Percentiles rank a stretch among this genome's conserved stretches.
phyloP scores from a whole-genome alignment of 2,113 vertebrate species.

The Tupaia tana region DNA sequence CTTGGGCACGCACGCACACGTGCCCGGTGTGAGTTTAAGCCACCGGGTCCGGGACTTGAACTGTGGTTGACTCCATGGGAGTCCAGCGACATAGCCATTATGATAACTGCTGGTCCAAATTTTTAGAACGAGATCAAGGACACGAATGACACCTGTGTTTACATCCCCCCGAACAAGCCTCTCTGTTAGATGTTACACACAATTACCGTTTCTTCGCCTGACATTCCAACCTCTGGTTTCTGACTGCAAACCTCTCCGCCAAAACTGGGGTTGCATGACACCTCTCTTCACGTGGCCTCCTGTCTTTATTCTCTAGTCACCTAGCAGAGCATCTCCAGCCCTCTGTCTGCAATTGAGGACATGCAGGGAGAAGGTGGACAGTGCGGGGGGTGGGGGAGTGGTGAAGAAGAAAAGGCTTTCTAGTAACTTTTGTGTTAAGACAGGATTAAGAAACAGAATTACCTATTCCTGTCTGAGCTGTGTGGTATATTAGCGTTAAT shows the following conservation, averaged over 20 bases:
- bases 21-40: too few relatives aligned
- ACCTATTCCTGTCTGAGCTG: not conserved
- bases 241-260: not conserved
- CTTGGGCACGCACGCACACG: too few relatives aligned
- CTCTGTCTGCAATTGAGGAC: not conserved
- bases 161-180: conserved; percentile 11
- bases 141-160: conserved; percentile 36
- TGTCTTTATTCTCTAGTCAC: not conserved
- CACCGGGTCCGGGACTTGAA: too few relatives aligned
- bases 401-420: not conserved
- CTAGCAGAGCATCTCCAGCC: not conserved
- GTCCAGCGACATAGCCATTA: too few relatives aligned
- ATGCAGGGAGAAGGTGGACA: not conserved
- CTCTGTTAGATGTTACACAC: conserved; percentile 49
- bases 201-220: conserved; percentile 52
- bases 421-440: not conserved
- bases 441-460: not conserved
- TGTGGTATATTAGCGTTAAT: not conserved
- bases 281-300: not conserved
- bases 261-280: conserved; percentile 43
- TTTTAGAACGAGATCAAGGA: conserved; percentile 41
- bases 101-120: too few relatives aligned
- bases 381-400: not conserved
- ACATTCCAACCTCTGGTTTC: conserved; percentile 61
- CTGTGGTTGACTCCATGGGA: too few relatives aligned